Evolutionary conservation across 2,113 vertebrate species (phyloP).

Genomic region (Eulemur rufifrons): DNA sequence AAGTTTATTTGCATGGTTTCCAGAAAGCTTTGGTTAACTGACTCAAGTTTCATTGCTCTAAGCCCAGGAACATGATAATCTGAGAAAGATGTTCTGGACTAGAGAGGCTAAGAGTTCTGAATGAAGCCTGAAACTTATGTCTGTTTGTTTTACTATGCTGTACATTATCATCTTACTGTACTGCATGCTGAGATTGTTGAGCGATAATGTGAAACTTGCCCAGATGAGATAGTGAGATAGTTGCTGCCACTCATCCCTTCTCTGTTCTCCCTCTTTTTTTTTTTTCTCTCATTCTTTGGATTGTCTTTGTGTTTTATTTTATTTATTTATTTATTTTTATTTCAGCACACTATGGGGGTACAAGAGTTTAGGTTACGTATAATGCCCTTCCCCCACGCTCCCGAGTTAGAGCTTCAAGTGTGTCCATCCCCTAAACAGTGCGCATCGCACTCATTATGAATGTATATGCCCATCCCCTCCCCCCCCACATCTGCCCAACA

Average conservation of each 20-base stretch:
- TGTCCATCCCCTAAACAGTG: no score
- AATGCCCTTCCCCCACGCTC: no score
- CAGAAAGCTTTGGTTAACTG: not conserved
- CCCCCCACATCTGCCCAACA: no score
- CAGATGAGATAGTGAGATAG: not conserved
- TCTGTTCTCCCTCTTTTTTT: not conserved
- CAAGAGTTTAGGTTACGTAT: no score
- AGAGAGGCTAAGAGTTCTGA: not conserved
- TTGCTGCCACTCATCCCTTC: not conserved
- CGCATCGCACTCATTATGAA: no score
- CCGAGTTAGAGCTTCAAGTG: no score
- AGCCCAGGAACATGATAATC: not conserved
- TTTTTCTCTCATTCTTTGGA: no score
- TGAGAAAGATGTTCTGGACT: not conserved
- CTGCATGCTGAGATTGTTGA: not conserved
- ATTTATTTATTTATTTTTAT: no score
- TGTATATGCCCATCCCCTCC: no score
- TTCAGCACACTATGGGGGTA: no score
- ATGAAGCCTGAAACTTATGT: not conserved
- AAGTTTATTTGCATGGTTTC: not conserved
- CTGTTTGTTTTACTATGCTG: not conserved
- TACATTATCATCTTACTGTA: not conserved
- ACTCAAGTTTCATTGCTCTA: not conserved
- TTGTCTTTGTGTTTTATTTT: no score
- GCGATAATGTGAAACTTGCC: not conserved